Evolutionary conservation across 2,888 invertebrate genomes (phyloP), one percentile per base, ranked within the genome.

Genomic region (Siphonodentalium dalli): DNA sequence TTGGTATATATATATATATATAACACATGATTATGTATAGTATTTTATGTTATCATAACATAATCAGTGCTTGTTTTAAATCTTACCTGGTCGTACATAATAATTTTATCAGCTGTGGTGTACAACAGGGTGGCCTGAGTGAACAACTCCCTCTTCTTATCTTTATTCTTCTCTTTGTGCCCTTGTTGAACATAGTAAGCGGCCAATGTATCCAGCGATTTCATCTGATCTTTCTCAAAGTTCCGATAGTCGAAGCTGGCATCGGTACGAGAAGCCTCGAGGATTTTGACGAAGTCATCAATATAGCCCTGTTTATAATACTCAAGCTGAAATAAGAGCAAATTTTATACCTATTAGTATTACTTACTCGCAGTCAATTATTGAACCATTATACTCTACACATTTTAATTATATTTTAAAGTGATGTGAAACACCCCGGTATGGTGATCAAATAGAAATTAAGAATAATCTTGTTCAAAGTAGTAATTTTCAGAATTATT

Each of bases 41-140:
- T n/a, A n/a, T n/a, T n/a, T n/a, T n/a, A n/a, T n/a, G n/a, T n/a
- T n/a, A n/a, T n/a, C n/a, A n/a, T n/a, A n/a, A n/a, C n/a, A n/a
- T n/a, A n/a, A n/a, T n/a, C n/a, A n/a, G n/a, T n/a, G n/a, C n/a
- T n/a, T n/a, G n/a, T n/a, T n/a, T n/a, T n/a, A n/a, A n/a, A n/a
- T n/a, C 66, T 78, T 83, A 91, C 91, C 86, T 95, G 96, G 79
- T 99, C 98, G 84, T 98, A 99, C 98, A 99, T 99, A 74, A 97
- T 95, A 82, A 99, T 98, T 84, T 97, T 97, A 80, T 99, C 99
- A 5, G 98, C 99, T 62, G 94, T 95, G 0, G 95, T 95, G 79
- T 98, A 99, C n/a, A 98, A 84, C 43, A 94, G 87, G 0, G 97
- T 98, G 2, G 99, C 99, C 85, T 80, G 75, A 20, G 92, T 92